Evolutionary conservation across 2,113 vertebrate genomes (phyloP), one percentile per base, ranked within the genome.

Genomic region (Pseudopipra pipra): DNA sequence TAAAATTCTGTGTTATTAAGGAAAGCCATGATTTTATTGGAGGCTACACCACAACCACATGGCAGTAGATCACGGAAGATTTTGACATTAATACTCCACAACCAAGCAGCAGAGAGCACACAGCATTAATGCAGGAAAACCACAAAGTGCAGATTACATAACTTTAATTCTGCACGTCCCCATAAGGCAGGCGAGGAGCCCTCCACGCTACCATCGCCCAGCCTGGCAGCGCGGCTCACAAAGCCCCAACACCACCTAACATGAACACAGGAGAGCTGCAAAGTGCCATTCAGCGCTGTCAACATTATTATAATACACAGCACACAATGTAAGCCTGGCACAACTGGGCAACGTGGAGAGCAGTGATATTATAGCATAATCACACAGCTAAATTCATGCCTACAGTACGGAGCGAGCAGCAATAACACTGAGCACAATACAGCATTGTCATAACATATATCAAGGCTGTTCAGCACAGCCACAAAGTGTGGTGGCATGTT

Each of bases 1-100:
- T 94, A 85, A 96, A 95, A 96, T 75, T 63, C 70, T 85, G 54
- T 58, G 22, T 95, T 96, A 94, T 93, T 93, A 90, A 93, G 82
- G 79, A 92, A 92, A 92, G 56, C 52, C 62, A 46, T 25, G 22
- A 77, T 96, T 94, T 88, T 96, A 81, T 94, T 4, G 5, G 70
- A 76, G 66, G 71, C 82, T 94, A 25, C 17, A 72, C 82, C 81
- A 85, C 51, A 80, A 80, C 70, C 76, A 58, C 89, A 44, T 2
- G 12, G 82, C 92, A 88, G 90, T 90, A 87, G 65, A 93, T 93
- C 94, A 59, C 1, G 58, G 54, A 43, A 79, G n/a, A 85, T 90
- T 96, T 81, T 94, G 90, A 89, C 89, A 77, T 85, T 96, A 91
- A 95, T 91, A 89, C 85, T 84, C 87, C 77, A 41, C 94, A 59